These are phyloP conservation scores for Zootermopsis nevadensis DNA, from an alignment of 2,888 invertebrate species.

Conservation along the genomic window DNA sequence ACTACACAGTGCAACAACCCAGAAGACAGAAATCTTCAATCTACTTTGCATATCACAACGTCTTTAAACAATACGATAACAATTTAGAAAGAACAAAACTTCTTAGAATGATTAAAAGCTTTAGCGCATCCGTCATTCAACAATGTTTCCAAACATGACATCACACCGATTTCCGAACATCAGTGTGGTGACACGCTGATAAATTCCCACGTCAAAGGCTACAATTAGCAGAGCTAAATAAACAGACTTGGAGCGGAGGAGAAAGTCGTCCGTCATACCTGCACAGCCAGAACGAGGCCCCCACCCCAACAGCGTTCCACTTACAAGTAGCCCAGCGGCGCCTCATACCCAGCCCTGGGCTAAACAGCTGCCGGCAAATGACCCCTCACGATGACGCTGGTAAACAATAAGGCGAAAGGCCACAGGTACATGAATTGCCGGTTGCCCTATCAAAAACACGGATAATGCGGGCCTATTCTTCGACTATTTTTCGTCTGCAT, in stretches of 20 bases:
- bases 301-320: neutral
- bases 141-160: slow-evolving; percentile 11
- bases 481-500: no score
- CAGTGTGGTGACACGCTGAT: neutral
- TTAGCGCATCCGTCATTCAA: neutral
- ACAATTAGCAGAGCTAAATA: slow-evolving; percentile 14
- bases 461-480: no score
- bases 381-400: no score
- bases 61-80: no score
- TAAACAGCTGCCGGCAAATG: neutral
- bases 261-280: slow-evolving; percentile 16
- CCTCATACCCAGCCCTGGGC: neutral
- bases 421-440: neutral
- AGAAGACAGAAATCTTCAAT: no score
- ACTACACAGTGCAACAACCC: no score
- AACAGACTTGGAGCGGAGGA: neutral
- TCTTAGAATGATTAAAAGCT: no score
- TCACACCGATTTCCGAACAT: neutral
- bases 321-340: neutral
- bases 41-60: no score
- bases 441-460: no score
- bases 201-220: neutral
- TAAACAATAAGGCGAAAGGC: no score
- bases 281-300: neutral
- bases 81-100: no score